Base-by-base conservation (phyloP, 2,797 vertebrate species). In the Acrocephalus scirpaceus region DNA sequence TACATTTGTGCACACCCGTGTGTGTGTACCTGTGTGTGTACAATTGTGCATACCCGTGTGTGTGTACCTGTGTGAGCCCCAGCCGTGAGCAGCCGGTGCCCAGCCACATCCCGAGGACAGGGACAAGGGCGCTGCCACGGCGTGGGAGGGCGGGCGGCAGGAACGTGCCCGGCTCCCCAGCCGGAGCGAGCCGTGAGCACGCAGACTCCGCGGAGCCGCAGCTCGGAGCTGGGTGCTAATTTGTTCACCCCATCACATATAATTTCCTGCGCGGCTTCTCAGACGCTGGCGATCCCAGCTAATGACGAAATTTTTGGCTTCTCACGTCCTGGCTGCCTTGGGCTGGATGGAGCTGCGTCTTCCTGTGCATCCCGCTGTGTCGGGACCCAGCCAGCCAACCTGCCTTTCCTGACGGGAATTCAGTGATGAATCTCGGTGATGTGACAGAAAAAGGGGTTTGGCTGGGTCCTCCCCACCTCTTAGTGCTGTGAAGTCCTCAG, bases 241-340 rank as follows among this genome's bases (percentile, higher is more conserved):
- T 96, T 88, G 73, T 74, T 74, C 57, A 11, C 25, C 27, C 83
- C 93, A 30, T 61, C 92, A 48, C 3, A 0, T 81, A 13, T 96
- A 81, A 96, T 96, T 96, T 92, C 80, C 80, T 58, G 44, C 70
- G 16, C 4, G 5, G 80, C 75, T 87, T 78, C 92, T 40, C 83
- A 88, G 88, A 71, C 19, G 23, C 83, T 9, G 73, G 65, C 0
- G 21, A 86, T 85, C 67, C 80, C 80, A 40, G 60, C 44, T 88
- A 22, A 88, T 92, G 91, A 92, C 0, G 40, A 86, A 91, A 86
- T 47, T 72, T 62, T 40, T 2, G 1, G 54, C 48, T 91, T 72
- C 76, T 50, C 40, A 7, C 13, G 11, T 72, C 92, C 70, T 6
- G 5, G 65, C 65, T 19, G 40, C 12, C 4, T 42, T 3, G 25